Conservation (phyloP, 2,797 vertebrate genomes). For the Chromis chromis region DNA sequence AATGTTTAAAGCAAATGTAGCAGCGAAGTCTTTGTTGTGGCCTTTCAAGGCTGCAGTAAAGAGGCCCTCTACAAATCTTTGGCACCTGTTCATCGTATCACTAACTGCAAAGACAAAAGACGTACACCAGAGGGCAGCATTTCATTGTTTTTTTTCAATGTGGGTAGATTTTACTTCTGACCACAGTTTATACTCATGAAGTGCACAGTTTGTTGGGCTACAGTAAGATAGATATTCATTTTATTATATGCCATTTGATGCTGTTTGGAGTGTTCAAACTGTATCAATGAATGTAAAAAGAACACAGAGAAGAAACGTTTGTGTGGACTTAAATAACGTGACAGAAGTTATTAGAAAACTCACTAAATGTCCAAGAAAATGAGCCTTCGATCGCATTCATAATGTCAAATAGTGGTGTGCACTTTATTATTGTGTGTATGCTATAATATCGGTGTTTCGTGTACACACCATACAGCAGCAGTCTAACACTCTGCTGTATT, state of each 20-base stretch:
- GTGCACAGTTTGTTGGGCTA: background rate
- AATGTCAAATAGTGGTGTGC: background rate
- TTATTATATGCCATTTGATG: background rate
- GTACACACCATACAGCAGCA: background rate
- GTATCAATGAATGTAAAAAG: conserved; percentile 2
- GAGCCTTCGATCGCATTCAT: background rate
- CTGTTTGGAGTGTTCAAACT: background rate
- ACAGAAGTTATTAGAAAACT: background rate
- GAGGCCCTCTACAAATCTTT: background rate
- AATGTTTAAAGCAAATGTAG: background rate
- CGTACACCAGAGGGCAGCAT: conserved; percentile 73
- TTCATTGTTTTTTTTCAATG: conserved; percentile 37
- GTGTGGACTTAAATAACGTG: background rate
- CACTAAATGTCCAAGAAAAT: conserved; percentile 1
- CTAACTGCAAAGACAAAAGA: conserved; percentile 47
- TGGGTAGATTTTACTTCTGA: background rate
- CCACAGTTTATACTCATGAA: background rate
- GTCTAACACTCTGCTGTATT: background rate
- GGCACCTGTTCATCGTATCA: conserved; percentile 5
- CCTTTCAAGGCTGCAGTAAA: background rate
- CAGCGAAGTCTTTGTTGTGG: conserved; percentile 11
- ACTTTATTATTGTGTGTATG: background rate
- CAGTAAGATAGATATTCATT: background rate
- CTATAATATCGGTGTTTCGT: background rate
- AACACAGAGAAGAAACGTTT: background rate